phyloP scores from a whole-genome alignment of 2,888 invertebrate genomes.

The Archips crataeganus region DNA sequence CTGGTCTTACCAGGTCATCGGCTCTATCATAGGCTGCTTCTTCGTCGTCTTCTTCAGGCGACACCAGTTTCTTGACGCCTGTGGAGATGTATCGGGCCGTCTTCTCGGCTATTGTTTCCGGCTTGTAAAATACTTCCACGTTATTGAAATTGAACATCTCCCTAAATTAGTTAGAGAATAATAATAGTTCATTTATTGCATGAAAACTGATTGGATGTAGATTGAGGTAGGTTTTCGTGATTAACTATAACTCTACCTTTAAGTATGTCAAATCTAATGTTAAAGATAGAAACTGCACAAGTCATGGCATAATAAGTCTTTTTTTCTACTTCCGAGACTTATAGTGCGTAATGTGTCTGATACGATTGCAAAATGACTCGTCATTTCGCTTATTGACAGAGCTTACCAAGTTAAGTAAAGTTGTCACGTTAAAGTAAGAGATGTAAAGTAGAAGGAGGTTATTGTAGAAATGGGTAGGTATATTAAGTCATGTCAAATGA shows the following conservation, averaged over 20 bases:
- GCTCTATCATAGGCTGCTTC: constrained; percentile 88
- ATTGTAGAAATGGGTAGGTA: not conserved
- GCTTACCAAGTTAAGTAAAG: constrained; percentile 24
- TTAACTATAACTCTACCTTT: not conserved
- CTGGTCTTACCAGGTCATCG: constrained; percentile 89
- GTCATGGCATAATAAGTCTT: not conserved
- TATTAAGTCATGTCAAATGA: constrained; percentile 23
- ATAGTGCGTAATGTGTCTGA: not conserved
- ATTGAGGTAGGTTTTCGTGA: not conserved
- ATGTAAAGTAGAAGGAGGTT: not conserved
- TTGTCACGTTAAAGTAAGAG: not conserved
- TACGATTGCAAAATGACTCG: constrained; percentile 5
- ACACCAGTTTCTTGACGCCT: constrained; percentile 83
- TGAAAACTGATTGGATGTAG: not conserved
- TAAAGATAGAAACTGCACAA: not conserved
- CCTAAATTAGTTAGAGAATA: not conserved
- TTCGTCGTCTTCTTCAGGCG: constrained; percentile 79
- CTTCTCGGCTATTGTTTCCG: constrained; percentile 87
- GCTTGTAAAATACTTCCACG: constrained; percentile 59
- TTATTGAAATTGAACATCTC: constrained; percentile 5
- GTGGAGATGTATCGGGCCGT: constrained; percentile 81
- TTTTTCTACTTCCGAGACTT: not conserved
- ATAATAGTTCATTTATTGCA: too few species aligned
- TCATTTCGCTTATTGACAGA: constrained; percentile 30
- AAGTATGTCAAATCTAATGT: not conserved